Percentiles rank a stretch among this genome's conserved stretches.
These are phyloP conservation scores for Bucco capensis DNA, from an alignment of 2,113 vertebrate species.

Conservation along the genomic window DNA sequence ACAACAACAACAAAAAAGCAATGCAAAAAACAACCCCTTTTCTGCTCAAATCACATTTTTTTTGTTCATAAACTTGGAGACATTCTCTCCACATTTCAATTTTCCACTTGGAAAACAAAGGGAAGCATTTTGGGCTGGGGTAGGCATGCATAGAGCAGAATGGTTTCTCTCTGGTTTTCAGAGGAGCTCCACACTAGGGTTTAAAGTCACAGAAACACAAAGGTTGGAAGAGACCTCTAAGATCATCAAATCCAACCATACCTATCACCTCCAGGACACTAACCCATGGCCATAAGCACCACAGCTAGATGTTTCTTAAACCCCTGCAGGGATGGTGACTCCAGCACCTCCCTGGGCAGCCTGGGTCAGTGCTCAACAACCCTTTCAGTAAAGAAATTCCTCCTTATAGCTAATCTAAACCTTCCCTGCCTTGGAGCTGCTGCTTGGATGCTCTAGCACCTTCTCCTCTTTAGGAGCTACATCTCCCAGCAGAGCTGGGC, in stretches of 20 bases:
- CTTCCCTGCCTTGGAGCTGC: background rate
- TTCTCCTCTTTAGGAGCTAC: background rate
- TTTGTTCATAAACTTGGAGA: background rate
- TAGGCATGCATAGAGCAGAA: background rate
- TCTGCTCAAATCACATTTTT: background rate
- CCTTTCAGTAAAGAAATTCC: too few relatives aligned
- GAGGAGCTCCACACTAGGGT: background rate
- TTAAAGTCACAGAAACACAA: background rate
- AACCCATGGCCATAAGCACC: too few relatives aligned
- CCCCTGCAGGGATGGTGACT: too few relatives aligned
- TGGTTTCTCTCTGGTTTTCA: background rate
- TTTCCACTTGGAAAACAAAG: background rate
- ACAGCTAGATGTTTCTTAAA: too few relatives aligned
- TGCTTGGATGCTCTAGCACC: background rate
- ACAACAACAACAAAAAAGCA: background rate
- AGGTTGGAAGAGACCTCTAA: too few relatives aligned
- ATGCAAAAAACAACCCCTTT: background rate
- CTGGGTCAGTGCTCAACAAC: too few relatives aligned
- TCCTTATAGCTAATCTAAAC: too few relatives aligned
- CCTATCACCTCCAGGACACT: too few relatives aligned
- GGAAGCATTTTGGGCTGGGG: background rate
- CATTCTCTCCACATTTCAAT: background rate
- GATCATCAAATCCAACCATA: too few relatives aligned
- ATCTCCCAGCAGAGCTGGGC: accelerated
- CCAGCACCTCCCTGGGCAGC: too few relatives aligned